Conservation (phyloP, 1,140 invertebrate genomes). For the Diuraphis noxia region DNA sequence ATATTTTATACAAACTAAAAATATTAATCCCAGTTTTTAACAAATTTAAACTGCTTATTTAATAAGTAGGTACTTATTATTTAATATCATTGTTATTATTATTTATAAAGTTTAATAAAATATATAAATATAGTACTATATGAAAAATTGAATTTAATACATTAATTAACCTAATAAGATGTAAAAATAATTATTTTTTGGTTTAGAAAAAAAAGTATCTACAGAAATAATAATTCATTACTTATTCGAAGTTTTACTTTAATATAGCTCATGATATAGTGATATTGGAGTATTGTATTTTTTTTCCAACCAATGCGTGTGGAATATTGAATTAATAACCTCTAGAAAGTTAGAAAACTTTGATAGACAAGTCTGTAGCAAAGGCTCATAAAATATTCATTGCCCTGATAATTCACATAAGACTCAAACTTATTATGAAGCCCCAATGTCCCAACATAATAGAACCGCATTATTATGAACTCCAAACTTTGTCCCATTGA, state of each 20-base stretch:
- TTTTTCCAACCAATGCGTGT: neutral
- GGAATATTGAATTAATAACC: conserved; percentile 20
- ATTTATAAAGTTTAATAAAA: neutral
- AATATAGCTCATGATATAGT: neutral
- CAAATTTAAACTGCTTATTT: too few species aligned
- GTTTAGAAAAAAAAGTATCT: neutral
- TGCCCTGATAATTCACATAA: conserved; percentile 15
- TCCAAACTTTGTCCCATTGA: conserved; percentile 16
- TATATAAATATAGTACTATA: neutral
- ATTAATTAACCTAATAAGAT: neutral
- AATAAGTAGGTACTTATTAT: too few species aligned
- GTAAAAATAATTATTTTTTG: too few species aligned
- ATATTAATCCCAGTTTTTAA: neutral
- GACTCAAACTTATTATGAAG: neutral
- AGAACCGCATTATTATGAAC: conserved; percentile 29
- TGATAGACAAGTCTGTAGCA: neutral
- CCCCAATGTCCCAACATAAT: neutral
- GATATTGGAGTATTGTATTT: neutral
- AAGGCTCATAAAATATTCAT: conserved; percentile 28
- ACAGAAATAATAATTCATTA: neutral
- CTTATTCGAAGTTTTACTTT: neutral
- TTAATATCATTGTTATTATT: neutral
- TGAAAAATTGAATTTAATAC: neutral
- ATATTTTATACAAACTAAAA: neutral
- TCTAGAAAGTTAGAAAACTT: neutral